Conservation (phyloP, 2,113 vertebrate species). For the Myotis lucifugus region DNA sequence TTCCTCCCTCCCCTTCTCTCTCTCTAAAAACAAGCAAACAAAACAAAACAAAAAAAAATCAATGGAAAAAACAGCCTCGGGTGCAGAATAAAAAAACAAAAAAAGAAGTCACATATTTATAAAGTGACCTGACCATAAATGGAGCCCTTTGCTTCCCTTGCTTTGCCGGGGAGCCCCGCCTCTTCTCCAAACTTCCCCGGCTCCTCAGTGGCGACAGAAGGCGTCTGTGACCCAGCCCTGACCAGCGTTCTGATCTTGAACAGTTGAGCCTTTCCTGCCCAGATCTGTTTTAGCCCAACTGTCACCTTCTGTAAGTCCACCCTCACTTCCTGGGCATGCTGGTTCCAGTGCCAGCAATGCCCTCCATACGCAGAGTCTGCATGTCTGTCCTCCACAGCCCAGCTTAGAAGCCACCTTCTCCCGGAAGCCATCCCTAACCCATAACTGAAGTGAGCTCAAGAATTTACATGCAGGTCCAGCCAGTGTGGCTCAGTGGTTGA, state of each 20-base stretch:
- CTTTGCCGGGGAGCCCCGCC: neutral
- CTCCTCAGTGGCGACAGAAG: neutral
- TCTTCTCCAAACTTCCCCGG: neutral
- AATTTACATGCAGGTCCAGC: neutral
- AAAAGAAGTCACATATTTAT: neutral
- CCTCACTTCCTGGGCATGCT: neutral
- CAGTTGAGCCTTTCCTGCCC: slow-evolving; percentile 2
- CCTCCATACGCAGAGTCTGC: neutral
- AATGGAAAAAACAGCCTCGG: too few relatives aligned
- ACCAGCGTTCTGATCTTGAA: neutral
- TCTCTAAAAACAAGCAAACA: too few relatives aligned
- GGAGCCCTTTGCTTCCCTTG: neutral
- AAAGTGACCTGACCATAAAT: neutral
- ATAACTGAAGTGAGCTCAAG: slow-evolving; percentile 11
- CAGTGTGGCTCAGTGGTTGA: too few relatives aligned
- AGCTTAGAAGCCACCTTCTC: neutral
- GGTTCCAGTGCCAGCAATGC: neutral
- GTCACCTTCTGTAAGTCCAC: neutral
- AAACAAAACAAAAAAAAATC: too few relatives aligned
- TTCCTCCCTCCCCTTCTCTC: too few relatives aligned
- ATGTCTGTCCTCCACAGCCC: neutral
- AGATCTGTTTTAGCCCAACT: slow-evolving; percentile 13
- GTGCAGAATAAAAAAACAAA: too few relatives aligned
- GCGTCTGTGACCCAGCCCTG: neutral
- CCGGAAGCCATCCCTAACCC: neutral